Conservation (phyloP, 1,140 invertebrate genomes). For the Scaptomyza montana region DNA sequence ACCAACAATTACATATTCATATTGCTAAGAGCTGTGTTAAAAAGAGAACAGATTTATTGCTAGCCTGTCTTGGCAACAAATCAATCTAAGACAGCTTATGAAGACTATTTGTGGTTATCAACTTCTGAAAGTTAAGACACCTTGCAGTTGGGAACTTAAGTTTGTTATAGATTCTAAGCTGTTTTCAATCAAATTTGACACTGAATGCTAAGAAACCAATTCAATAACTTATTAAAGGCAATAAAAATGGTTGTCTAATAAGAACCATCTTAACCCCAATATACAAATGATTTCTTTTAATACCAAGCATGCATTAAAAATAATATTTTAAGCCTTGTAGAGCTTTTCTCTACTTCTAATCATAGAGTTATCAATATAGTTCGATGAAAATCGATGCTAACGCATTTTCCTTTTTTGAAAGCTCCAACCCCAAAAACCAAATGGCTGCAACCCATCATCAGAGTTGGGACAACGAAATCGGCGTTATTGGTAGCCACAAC, state of each 20-base stretch:
- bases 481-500: constrained; percentile 42
- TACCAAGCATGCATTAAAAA: not conserved
- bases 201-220: no score
- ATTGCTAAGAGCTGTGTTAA: not conserved
- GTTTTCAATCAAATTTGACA: no score
- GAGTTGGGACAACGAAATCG: not conserved
- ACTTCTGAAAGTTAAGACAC: no score
- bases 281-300: no score
- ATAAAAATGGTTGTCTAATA: no score
- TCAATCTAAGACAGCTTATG: no score
- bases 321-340: not conserved
- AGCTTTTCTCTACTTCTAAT: not conserved
- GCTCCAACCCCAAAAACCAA: constrained; percentile 7
- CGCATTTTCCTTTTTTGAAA: constrained; percentile 10
- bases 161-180: no score
- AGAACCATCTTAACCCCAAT: no score
- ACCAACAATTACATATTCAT: not conserved
- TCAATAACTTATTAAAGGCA: no score
- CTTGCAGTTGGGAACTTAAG: no score
- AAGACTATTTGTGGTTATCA: no score
- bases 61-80: not conserved
- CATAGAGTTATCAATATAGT: not conserved
- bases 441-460: constrained; percentile 2
- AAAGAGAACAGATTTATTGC: not conserved
- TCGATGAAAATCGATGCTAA: not conserved